Conservation (phyloP, 2,113 vertebrate genomes). For the Ceyx cyanopectus region DNA sequence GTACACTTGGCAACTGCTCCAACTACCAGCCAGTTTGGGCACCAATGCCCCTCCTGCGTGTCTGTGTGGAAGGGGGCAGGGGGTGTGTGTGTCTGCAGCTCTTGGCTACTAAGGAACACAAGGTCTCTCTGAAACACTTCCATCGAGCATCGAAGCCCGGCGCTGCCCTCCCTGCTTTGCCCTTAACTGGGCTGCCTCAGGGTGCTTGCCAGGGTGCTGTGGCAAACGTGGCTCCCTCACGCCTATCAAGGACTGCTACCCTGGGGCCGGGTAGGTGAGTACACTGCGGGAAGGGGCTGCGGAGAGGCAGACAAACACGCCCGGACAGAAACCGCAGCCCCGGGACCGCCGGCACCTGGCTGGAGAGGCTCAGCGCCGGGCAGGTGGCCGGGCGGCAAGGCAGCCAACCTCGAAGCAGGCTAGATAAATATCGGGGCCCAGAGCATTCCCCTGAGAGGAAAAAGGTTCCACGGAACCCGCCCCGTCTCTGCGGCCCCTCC, state of each 20-base stretch:
- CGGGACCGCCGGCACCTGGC: not conserved
- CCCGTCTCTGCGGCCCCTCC: not conserved
- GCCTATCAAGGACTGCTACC: accelerated
- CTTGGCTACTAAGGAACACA: accelerated
- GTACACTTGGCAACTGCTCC: accelerated
- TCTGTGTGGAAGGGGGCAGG: not conserved
- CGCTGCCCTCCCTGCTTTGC: accelerated
- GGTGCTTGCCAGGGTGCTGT: not conserved
- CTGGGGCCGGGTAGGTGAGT: accelerated
- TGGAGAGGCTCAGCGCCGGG: too few relatives aligned
- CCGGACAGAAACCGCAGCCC: not conserved
- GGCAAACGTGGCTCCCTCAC: not conserved
- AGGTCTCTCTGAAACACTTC: not conserved
- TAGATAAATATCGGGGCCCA: not conserved
- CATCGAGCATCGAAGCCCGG: accelerated
- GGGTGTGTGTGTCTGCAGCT: accelerated
- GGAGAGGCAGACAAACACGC: too few relatives aligned
- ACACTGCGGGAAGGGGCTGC: accelerated
- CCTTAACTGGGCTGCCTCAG: not conserved
- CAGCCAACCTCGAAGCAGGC: too few relatives aligned
- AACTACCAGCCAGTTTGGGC: not conserved
- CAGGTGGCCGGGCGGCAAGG: not conserved
- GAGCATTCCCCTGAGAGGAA: not conserved
- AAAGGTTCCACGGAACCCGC: accelerated
- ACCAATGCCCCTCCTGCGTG: not conserved